These are phyloP conservation scores for Sarcoramphus papa DNA, from an alignment of 2,797 vertebrate genomes.

Conservation along the genomic window DNA sequence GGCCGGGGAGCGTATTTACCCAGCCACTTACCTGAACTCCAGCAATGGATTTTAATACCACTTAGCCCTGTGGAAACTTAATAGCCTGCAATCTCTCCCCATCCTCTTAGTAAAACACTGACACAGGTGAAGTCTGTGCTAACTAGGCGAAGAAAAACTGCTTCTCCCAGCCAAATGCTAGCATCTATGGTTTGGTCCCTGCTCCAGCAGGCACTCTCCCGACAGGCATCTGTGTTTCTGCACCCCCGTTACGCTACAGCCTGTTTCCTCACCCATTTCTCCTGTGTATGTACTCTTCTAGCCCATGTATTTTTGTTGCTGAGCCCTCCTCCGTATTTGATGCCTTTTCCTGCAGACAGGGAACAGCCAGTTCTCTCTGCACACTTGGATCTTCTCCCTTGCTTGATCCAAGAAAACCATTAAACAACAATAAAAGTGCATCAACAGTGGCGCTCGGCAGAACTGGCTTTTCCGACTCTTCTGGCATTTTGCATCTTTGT, in stretches of 20 bases:
- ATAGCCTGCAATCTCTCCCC: not conserved
- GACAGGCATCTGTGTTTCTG: not conserved
- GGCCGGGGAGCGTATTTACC: not conserved
- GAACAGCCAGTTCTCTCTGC: not conserved
- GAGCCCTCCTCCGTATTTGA: not conserved
- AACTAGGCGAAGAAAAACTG: not conserved
- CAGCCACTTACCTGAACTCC: not conserved
- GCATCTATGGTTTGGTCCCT: rapidly evolving
- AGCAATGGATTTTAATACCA: not conserved
- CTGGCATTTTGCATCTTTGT: slow-evolving; percentile 8
- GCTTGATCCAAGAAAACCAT: not conserved
- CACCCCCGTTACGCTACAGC: not conserved
- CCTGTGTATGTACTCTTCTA: not conserved
- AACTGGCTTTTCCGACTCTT: not conserved
- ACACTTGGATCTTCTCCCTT: not conserved
- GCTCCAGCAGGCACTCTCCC: not conserved
- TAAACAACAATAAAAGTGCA: not conserved
- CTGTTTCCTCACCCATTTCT: not conserved
- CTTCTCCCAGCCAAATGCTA: not conserved
- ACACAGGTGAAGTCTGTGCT: not conserved
- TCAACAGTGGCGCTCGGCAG: not conserved
- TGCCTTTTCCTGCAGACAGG: not conserved
- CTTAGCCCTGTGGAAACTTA: not conserved
- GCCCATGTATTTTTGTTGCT: not conserved
- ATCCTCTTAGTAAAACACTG: not conserved